Evolutionary conservation across 2,888 invertebrate species (phyloP).

Genomic region (Cantharis rufa): DNA sequence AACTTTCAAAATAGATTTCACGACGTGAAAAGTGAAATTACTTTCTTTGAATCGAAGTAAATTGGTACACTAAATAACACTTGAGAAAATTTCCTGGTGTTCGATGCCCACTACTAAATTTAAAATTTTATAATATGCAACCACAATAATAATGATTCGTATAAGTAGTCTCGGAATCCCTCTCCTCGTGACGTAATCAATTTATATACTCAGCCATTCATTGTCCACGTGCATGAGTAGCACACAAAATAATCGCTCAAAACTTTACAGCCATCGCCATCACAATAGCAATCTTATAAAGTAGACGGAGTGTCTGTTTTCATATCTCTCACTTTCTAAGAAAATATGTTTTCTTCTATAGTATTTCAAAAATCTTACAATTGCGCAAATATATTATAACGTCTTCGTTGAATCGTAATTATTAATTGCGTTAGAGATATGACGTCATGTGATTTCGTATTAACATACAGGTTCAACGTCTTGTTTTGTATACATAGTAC

Average conservation of each 20-base stretch:
- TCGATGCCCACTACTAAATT: background rate
- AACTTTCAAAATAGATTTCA: background rate
- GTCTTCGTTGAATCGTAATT: background rate
- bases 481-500: background rate
- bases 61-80: background rate
- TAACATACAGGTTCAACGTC: background rate
- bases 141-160: background rate
- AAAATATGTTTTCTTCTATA: background rate
- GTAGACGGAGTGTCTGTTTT: background rate
- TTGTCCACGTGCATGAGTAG: slow-evolving; percentile 21
- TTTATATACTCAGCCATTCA: slow-evolving; percentile 7
- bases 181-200: slow-evolving; percentile 16
- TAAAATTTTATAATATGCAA: background rate
- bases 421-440: background rate
- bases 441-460: background rate
- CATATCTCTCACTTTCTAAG: background rate
- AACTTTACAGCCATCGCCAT: background rate
- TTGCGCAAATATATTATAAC: background rate
- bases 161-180: slow-evolving; percentile 19
- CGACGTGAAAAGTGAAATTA: background rate
- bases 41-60: background rate
- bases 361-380: background rate
- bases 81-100: background rate
- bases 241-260: background rate
- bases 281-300: background rate